Evolutionary conservation across 2,797 vertebrate genomes (phyloP).

Genomic region (Sciurus carolinensis): DNA sequence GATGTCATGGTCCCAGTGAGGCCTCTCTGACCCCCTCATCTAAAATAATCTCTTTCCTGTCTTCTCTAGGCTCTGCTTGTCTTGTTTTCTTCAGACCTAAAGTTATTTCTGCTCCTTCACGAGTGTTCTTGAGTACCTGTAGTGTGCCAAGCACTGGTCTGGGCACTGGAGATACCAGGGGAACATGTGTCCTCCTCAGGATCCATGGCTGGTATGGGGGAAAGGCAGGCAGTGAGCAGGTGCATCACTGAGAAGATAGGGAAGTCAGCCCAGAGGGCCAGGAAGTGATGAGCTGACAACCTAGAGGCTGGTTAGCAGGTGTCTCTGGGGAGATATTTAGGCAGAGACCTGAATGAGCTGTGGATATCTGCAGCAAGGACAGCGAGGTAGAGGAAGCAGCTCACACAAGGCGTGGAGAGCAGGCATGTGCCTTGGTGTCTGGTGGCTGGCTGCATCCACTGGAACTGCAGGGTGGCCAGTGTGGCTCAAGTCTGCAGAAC

Average conservation of each 20-base stretch:
- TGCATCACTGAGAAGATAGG: background rate
- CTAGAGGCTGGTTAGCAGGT: background rate
- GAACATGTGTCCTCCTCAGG: background rate
- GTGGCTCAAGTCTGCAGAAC: background rate
- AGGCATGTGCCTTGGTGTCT: background rate
- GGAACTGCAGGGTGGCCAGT: background rate
- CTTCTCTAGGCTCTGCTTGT: background rate
- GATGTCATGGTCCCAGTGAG: background rate
- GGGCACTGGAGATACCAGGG: background rate
- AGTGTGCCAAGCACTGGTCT: background rate
- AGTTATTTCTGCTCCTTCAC: background rate
- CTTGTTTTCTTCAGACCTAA: background rate
- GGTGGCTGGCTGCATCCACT: no score
- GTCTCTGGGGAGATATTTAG: background rate
- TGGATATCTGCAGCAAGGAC: background rate
- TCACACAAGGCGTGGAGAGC: background rate
- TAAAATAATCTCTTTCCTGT: background rate
- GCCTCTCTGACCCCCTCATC: background rate
- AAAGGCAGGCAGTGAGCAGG: background rate
- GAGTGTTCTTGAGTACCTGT: background rate
- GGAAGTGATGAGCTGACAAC: background rate
- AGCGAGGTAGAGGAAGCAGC: background rate
- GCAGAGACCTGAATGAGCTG: background rate
- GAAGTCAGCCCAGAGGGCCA: background rate
- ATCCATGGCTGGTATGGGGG: background rate